Base-by-base conservation (phyloP, 1,140 invertebrate genomes). In the Rhopalosiphum padi region DNA sequence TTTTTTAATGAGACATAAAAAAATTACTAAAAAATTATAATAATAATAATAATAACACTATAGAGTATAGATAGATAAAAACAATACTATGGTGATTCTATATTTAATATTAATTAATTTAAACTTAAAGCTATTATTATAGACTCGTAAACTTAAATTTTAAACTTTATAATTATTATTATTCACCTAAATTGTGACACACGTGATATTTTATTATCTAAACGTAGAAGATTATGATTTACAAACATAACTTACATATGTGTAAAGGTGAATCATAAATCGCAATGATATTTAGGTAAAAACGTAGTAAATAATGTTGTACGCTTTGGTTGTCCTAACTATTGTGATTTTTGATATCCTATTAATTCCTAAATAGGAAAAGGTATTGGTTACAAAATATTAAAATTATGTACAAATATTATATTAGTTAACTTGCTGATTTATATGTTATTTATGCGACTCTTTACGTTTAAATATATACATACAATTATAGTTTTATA, bases 191-290 rank as follows among this genome's bases (percentile, higher is more conserved):
- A 43, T 85, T 85, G 23, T 9, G 18, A 88, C 35, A 21, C 21
- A 51, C 9, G n/a, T 30, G 37, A n/a, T 53, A 89, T 35, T 89
- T 89, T 53, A 89, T 53, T 51, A 4, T 22, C 87, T 37, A 89
- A 53, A 53, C 6, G 35, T 89, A n/a, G n/a, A 88, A 43, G 2
- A 86, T 86, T 15, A 3, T 85, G 43, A 51, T 88, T 53, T 89
- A 87, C n/a, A 37, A 22, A 37, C 48, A 22, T 37, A 88, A 48
- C 48, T 53, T 89, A 53, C 9, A 37, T 23, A 37, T 3, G 15
- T 46, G 25, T 30, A 86, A 46, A 43, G 48, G 87, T 51, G 21
- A 88, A 88, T 88, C 86, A 25, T 88, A 88, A 88, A 88, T 51
- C 30, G n/a, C 23, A n/a, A 9, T 48, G 30, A 9, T 51, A 88